Base-by-base conservation (phyloP, 2,888 invertebrate species). In the Drosophila crucigera region DNA sequence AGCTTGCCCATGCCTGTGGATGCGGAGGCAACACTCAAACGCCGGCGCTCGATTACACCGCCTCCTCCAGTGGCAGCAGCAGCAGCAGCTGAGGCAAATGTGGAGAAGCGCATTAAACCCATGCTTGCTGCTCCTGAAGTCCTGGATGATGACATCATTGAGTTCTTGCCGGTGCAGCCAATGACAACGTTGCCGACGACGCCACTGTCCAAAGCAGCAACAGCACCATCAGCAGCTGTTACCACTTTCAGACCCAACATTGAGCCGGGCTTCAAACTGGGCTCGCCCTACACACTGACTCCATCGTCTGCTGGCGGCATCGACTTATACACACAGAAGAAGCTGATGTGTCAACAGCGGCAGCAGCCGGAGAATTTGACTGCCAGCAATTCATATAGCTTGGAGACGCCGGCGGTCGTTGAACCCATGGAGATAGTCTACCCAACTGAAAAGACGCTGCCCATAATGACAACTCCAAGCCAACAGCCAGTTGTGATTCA, bases 21-120 rank as follows among this genome's bases (percentile, higher is more conserved):
- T 6, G 4, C 22, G 25, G 76, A 72, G 49, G 43, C 55, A 4
- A 55, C 56, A 5, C 60, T 80, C 0, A 87, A 87, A 10, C 74
- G 87, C 4, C 86, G 82, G 9, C 84, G 87, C 2, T 87, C 87
- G 0, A 19, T 55, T 0, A 80, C 83, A 0, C 81, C 85, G 3
- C 67, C 25, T 47, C 5, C 25, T 47, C 16, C 25, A 47, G 16
- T 9, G 47, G 9, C 47, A 25, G 14, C 35, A 35, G 14, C 47
- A 47, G 22, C 82, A 11, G 56, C 9, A 5, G 10, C 3, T 16
- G 64, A 67, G 16, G 4, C 37, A 5, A 43, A 16, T 16, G 19
- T 11, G 22, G 70, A 79, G 1, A 78, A 82, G 47, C 70, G 70
- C 6, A 25, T 22, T 33, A 82, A 66, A 33, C 14, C 35, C 4